Conservation (phyloP, 1,140 invertebrate species). For the Homalodisca vitripennis region DNA sequence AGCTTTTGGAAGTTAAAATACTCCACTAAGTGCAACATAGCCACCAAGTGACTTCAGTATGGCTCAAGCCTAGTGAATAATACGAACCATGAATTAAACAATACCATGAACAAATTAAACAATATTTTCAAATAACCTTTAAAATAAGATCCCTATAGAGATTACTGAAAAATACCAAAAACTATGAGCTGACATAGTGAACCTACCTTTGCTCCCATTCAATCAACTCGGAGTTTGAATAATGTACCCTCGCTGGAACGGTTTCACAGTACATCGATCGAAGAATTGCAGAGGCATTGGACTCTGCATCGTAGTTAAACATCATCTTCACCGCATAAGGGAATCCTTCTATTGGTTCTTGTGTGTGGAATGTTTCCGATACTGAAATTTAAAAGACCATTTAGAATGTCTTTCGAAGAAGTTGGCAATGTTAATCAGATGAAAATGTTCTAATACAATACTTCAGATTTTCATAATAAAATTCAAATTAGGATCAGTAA, state of each 20-base stretch:
- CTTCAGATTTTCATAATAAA: too few species aligned
- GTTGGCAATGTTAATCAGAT: too few species aligned
- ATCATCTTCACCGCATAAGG: conserved; percentile 86
- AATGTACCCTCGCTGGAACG: conserved; percentile 63
- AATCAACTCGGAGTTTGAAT: conserved; percentile 53
- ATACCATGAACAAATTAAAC: background rate
- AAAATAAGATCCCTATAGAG: background rate
- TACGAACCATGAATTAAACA: background rate
- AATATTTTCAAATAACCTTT: background rate
- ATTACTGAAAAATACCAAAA: background rate
- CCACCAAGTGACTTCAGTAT: too few species aligned
- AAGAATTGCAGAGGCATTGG: conserved; percentile 74
- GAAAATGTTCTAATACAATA: too few species aligned
- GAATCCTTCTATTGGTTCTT: conserved; percentile 47
- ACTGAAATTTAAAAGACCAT: background rate
- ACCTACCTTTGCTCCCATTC: conserved; percentile 57
- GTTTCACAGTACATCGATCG: conserved; percentile 79
- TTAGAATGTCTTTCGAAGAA: too few species aligned
- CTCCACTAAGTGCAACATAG: too few species aligned
- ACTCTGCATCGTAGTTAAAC: conserved; percentile 88
- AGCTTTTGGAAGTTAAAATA: too few species aligned
- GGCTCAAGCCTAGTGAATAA: background rate
- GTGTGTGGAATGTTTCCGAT: background rate
- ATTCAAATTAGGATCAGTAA: too few species aligned
- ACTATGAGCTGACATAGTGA: background rate